Conservation (phyloP, 2,888 invertebrate genomes). For the Sinotaia quadrata region DNA sequence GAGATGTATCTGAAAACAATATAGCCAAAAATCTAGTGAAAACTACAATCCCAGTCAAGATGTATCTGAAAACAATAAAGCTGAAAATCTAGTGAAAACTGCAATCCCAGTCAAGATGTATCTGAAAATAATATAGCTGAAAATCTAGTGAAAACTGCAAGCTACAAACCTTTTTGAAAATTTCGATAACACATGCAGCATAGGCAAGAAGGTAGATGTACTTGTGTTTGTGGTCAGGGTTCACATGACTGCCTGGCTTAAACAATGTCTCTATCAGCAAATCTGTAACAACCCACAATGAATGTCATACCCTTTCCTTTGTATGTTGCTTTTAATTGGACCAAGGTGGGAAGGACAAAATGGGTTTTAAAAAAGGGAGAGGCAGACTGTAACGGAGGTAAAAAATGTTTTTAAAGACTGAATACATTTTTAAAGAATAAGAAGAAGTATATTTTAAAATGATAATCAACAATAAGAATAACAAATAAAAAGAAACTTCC, state of each 20-base stretch:
- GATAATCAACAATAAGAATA: no score
- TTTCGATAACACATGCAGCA: slow-evolving; percentile 93
- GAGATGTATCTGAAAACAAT: neutral
- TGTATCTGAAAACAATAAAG: neutral
- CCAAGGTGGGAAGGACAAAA: no score
- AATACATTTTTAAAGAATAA: no score
- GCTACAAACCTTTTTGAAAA: slow-evolving; percentile 76
- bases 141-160: neutral
- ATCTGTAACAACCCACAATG: slow-evolving; percentile 80
- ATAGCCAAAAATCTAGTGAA: neutral
- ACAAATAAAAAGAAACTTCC: no score
- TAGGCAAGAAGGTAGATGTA: slow-evolving; percentile 96
- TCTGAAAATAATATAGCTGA: neutral
- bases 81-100: neutral
- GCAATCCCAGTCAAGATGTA: neutral
- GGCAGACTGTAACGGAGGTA: neutral
- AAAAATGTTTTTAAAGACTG: no score
- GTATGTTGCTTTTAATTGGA: no score
- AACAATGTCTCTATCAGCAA: slow-evolving; percentile 93
- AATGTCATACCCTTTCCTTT: slow-evolving; percentile 7
- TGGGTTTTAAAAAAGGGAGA: no score
- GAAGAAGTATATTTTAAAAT: no score
- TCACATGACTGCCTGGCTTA: slow-evolving; percentile 91
- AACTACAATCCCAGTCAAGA: neutral
- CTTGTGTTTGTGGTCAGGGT: slow-evolving; percentile 97